Conservation (phyloP, 2,888 invertebrate species). For the Ectropis crepuscularia region DNA sequence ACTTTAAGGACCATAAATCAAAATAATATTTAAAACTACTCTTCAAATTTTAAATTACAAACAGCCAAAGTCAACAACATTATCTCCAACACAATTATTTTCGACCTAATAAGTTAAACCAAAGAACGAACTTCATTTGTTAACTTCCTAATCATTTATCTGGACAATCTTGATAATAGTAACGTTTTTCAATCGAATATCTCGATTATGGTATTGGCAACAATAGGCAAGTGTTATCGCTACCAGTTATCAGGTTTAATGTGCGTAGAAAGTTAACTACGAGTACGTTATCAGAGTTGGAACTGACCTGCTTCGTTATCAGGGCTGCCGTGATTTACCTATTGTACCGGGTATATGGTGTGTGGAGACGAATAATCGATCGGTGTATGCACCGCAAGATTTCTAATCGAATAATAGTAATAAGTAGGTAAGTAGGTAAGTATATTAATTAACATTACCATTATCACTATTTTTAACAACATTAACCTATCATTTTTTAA, state of each 20-base stretch:
- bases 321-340: slow-evolving; percentile 68
- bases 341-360: slow-evolving; percentile 76
- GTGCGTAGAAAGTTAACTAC: slow-evolving; percentile 77
- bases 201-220: slow-evolving; percentile 74
- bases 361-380: slow-evolving; percentile 58
- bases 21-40: background rate
- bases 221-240: slow-evolving; percentile 73
- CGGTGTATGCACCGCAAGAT: background rate
- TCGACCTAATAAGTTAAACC: slow-evolving; percentile 1
- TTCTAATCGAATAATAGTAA: slow-evolving; percentile 2
- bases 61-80: too few relatives aligned
- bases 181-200: slow-evolving; percentile 76
- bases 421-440: too few relatives aligned
- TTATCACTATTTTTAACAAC: too few relatives aligned
- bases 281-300: slow-evolving; percentile 64
- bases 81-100: background rate
- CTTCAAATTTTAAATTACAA: too few relatives aligned
- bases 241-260: slow-evolving; percentile 78
- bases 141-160: slow-evolving; percentile 45
- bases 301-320: slow-evolving; percentile 79
- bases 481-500: too few relatives aligned
- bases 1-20: background rate
- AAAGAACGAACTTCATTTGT: slow-evolving; percentile 33
- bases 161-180: slow-evolving; percentile 56
- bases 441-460: background rate